Base-by-base conservation (phyloP, 2,113 vertebrate genomes). In the Pagrus major region DNA sequence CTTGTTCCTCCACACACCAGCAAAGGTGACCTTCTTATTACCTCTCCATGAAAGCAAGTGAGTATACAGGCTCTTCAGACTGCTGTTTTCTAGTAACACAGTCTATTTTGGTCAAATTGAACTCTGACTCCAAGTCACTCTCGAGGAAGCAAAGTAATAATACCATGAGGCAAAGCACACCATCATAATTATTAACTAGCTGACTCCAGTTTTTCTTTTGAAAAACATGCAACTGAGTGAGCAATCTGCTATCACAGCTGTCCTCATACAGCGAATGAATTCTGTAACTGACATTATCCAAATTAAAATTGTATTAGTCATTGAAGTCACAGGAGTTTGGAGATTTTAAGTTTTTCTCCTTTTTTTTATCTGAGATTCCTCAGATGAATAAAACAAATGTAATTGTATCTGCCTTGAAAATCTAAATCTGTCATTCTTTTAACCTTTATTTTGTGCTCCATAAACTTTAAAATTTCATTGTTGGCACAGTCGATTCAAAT, bases 401-500 rank as follows among this genome's bases (percentile, higher is more conserved):
- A 44, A 37, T 7, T 20, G 54, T 31, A 44, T 81, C 60, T 63
- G 20, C 42, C 7, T n/a, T 60, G 15, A 74, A 63, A 84, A 49
- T 8, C 20, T 18, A 11, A 23, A 64, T 25, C 2, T 5, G 2
- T 29, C 42, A 52, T 66, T 44, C 10, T 42, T 70, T 33, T 6
- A 58, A 54, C 63, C 20, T 68, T 65, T 8, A 52, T 71, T 58
- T 35, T 31, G 6, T 54, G 29, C 67, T 56, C 16, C 14, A 42
- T 63, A 52, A 75, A 75, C 25, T 73, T 65, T 37, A 63, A 74
- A 18, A 60, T 73, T 72, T 56, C 14, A 73, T 64, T 65, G 9
- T 27, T 60, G 33, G 52, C 11, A 52, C 79, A 75, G 51, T 87
- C 73, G 5, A 52, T 90, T 84, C 63, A 86, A 69, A 88, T 81